A percentile compares a stretch with the other conserved stretches of the same genome.
phyloP scores from a whole-genome alignment of 2,113 vertebrate genomes.

The Menidia beryllina region DNA sequence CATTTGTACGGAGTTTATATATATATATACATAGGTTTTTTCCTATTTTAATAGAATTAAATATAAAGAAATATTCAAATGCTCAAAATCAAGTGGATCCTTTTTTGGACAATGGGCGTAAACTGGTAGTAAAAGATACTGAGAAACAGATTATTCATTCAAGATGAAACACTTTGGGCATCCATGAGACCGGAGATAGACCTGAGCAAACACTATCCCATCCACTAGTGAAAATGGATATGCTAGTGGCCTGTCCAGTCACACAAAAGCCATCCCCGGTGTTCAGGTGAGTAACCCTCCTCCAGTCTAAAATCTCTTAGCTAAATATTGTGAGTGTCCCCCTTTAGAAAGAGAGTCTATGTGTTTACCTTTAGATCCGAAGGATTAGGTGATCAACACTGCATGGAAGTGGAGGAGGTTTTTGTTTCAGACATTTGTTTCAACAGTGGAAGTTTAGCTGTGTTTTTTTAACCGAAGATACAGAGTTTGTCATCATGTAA shows the following conservation, averaged over 20 bases:
- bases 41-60: too few species aligned
- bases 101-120: neutral
- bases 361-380: conserved; percentile 80
- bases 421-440: neutral
- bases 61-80: too few species aligned
- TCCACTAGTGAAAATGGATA: conserved; percentile 81
- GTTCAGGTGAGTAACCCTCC: conserved; percentile 85
- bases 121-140: conserved; percentile 32
- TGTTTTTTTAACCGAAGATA: neutral
- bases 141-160: conserved; percentile 46
- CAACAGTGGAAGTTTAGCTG: too few species aligned
- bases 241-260: conserved; percentile 74
- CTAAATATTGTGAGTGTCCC: conserved; percentile 87
- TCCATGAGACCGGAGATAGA: conserved; percentile 68
- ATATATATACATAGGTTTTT: too few species aligned
- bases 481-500: too few species aligned
- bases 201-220: conserved; percentile 76
- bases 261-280: conserved; percentile 74
- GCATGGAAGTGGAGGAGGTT: conserved; percentile 15
- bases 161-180: conserved; percentile 47
- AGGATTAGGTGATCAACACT: conserved; percentile 76
- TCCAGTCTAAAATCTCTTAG: conserved; percentile 84
- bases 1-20: too few species aligned
- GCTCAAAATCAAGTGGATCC: neutral
- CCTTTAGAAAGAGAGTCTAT: conserved; percentile 81